Evolutionary conservation across 2,113 vertebrate species (phyloP), one percentile per base, ranked within the genome.

Genomic region (Pyxicephalus adspersus): DNA sequence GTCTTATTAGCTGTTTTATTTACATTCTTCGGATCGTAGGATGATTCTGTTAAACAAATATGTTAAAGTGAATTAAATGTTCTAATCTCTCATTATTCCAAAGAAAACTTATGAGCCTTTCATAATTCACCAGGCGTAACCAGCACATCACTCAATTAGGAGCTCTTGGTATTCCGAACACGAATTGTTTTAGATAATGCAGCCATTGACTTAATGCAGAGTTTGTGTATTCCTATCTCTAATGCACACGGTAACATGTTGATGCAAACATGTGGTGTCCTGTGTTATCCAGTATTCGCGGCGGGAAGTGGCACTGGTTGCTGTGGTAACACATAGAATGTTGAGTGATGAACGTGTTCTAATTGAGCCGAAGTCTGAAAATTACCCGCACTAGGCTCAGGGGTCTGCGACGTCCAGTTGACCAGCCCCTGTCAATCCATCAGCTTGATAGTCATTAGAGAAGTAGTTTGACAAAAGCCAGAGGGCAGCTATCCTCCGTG

Each of bases 371-470:
- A 4, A 58, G 54, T 2, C 8, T 34, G 28, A 11, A 20, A 28
- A 55, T 34, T 15, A 73, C 19, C 11, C 17, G 1, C 23, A 5
- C 51, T 0, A 6, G 3, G 22, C 66, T 51, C 66, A 51, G 66
- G 50, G 50, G 23, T 71, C 50, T 6, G 70, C 52, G 2, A 17
- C 2, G 28, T 73, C 52, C 52, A 11, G 70, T 52, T 54, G 55
- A 22, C 19, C 70, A 19, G 70, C 51, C 25, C 5, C 5, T 55
- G 68, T 72, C 68, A 72, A 28, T 55, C 68, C 17, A n/a, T 51
- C 4, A 18, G 17, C 51, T 26, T 72, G 70, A 28, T 28, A 73
- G 16, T 73, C 70, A 58, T 73, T 73, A 73, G 54, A 58, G 51
- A 18, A 15, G 20, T 20, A 18, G 51, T 29, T 25, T 55, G 68